phyloP scores from a whole-genome alignment of 2,113 vertebrate species.

The Proterorhinus semilunaris region DNA sequence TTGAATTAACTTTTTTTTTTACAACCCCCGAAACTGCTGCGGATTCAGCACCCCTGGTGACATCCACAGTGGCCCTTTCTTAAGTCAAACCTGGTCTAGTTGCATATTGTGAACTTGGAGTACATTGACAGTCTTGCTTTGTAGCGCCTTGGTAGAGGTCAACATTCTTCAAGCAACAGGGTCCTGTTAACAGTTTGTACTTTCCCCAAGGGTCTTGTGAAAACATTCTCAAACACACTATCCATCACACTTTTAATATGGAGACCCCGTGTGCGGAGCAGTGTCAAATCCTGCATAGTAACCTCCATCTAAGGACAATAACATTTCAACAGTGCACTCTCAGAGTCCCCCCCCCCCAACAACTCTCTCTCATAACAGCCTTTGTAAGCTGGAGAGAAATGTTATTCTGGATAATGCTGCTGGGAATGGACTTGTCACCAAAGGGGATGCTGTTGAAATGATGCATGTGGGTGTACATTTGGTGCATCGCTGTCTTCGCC shows the following conservation, averaged over 20 bases:
- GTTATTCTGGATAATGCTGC: constrained; percentile 53
- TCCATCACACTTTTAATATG: neutral
- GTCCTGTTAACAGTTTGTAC: no score
- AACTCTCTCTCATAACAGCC: constrained; percentile 21
- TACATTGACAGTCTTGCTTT: no score
- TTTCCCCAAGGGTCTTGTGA: no score
- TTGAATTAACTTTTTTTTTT: no score
- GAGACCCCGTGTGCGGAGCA: neutral
- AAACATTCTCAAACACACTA: neutral
- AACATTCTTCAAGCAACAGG: no score
- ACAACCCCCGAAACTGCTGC: no score
- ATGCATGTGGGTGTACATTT: constrained; percentile 68
- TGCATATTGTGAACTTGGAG: no score
- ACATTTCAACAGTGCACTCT: constrained; percentile 30
- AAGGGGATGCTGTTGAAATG: constrained; percentile 61
- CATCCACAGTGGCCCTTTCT: no score
- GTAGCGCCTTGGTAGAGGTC: no score
- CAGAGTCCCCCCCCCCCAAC: constrained; percentile 12
- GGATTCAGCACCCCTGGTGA: no score
- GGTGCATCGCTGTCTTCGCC: constrained; percentile 59
- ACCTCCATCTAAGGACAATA: constrained; percentile 20
- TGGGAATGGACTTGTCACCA: constrained; percentile 67
- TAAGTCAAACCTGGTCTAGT: no score
- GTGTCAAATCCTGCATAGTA: neutral
- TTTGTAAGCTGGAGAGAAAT: constrained; percentile 42